phyloP scores from a whole-genome alignment of 2,113 vertebrate genomes.

The Sebastes fasciatus region DNA sequence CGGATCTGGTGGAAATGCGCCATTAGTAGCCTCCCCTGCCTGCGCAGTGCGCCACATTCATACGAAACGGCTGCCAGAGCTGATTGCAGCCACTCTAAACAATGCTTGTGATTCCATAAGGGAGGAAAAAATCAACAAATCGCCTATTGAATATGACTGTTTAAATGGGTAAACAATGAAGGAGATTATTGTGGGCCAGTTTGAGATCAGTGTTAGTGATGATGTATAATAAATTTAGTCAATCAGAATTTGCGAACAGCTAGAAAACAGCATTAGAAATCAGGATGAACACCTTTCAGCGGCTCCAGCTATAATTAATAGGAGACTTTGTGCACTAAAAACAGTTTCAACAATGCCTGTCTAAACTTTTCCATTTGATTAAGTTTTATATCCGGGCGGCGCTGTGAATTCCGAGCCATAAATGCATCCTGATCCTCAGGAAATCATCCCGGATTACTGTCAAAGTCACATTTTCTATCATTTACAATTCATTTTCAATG shows the following conservation, averaged over 20 bases:
- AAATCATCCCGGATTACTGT: conserved; percentile 74
- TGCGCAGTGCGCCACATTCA: too few species aligned
- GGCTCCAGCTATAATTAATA: conserved; percentile 33
- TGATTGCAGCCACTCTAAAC: too few species aligned
- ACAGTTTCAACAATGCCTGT: conserved; percentile 54
- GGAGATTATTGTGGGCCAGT: too few species aligned
- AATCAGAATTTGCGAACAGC: neutral
- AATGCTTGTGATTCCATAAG: too few species aligned
- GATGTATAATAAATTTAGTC: neutral
- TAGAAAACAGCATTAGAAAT: neutral
- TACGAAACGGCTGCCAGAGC: too few species aligned
- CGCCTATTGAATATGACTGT: too few species aligned
- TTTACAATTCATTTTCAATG: conserved; percentile 65
- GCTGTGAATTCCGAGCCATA: conserved; percentile 36
- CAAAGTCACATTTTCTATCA: conserved; percentile 70
- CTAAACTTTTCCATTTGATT: conserved; percentile 68
- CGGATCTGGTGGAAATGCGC: too few species aligned
- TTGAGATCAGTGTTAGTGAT: neutral
- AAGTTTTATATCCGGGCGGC: conserved; percentile 49
- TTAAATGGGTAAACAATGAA: too few species aligned
- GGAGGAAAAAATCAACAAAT: too few species aligned
- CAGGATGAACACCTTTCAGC: conserved; percentile 31
- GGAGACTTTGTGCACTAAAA: conserved; percentile 35
- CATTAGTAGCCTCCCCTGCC: too few species aligned
- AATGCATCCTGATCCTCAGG: conserved; percentile 68